Percentiles rank a stretch among this genome's conserved stretches.
Evolutionary conservation across 30 jellyfish, hydroid and myxozoan species (phyloP).

Genomic region (Hydra vulgaris): DNA sequence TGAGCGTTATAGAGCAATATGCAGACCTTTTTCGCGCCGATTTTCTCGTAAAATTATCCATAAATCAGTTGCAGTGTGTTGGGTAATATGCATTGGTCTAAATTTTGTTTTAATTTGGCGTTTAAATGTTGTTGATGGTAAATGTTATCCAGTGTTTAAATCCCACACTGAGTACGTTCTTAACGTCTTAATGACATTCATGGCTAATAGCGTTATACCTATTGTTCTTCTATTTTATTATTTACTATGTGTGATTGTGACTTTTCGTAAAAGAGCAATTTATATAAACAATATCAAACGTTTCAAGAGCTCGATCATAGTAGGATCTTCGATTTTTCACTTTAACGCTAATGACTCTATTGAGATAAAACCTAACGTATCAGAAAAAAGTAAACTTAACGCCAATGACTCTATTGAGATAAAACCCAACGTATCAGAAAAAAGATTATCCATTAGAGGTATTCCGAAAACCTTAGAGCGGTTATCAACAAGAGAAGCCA

Average conservation of each 20-base stretch:
- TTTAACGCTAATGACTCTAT: not conserved
- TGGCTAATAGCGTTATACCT: slow-evolving; percentile 5
- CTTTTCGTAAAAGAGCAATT: not conserved
- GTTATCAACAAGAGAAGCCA: not conserved
- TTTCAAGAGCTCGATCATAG: not conserved
- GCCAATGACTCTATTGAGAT: not conserved
- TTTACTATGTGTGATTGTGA: not conserved
- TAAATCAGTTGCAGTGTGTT: not conserved
- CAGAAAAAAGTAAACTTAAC: not conserved
- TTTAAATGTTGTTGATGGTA: not conserved
- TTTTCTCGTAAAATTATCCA: not conserved
- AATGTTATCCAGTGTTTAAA: not conserved
- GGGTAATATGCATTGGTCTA: not conserved
- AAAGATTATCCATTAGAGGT: not conserved
- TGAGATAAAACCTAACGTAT: not conserved
- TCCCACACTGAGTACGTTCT: not conserved
- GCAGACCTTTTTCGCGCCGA: slow-evolving; percentile 5
- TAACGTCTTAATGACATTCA: not conserved
- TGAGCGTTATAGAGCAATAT: slow-evolving; percentile 15
- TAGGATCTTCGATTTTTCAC: not conserved
- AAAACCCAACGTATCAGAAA: not conserved
- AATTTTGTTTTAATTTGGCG: not conserved
- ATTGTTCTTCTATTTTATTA: not conserved
- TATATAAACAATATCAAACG: not conserved
- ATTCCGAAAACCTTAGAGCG: not conserved